Percentiles rank a stretch among this genome's conserved stretches.
Evolutionary conservation across 2,888 invertebrate species (phyloP).

Genomic region (Orthosia gracilis): DNA sequence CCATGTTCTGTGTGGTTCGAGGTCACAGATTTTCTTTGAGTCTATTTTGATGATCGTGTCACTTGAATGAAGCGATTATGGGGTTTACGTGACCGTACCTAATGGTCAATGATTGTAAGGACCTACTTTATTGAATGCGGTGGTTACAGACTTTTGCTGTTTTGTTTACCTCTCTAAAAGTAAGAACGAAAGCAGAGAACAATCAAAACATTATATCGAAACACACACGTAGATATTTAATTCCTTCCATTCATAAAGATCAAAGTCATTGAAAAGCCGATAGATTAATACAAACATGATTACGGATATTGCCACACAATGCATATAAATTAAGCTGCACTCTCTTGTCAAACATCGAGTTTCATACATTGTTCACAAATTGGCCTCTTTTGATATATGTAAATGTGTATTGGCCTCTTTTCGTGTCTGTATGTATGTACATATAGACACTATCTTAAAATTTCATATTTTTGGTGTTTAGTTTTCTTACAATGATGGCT

Average conservation of each 20-base stretch:
- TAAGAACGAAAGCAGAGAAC: no score
- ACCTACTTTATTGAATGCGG: neutral
- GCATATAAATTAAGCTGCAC: slow-evolving; percentile 10
- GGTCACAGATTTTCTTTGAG: slow-evolving; percentile 14
- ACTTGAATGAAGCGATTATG: neutral
- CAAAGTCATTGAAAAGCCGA: neutral
- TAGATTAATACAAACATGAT: neutral
- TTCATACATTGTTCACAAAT: slow-evolving; percentile 19
- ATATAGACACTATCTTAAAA: neutral
- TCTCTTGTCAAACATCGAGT: slow-evolving; percentile 19
- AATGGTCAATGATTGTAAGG: neutral
- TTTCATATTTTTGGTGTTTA: slow-evolving; percentile 10
- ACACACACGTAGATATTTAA: neutral
- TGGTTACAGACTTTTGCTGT: no score
- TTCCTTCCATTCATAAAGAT: neutral
- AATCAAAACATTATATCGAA: neutral
- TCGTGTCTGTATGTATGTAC: no score
- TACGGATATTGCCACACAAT: neutral
- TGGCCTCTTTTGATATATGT: no score
- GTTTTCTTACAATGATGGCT: slow-evolving; percentile 10
- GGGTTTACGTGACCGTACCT: neutral
- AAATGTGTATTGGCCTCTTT: no score
- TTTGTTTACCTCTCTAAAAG: no score
- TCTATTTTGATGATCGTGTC: neutral
- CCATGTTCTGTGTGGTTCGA: neutral